These are phyloP conservation scores for Guaruba guarouba DNA, from an alignment of 2,113 vertebrate species.

Conservation along the genomic window DNA sequence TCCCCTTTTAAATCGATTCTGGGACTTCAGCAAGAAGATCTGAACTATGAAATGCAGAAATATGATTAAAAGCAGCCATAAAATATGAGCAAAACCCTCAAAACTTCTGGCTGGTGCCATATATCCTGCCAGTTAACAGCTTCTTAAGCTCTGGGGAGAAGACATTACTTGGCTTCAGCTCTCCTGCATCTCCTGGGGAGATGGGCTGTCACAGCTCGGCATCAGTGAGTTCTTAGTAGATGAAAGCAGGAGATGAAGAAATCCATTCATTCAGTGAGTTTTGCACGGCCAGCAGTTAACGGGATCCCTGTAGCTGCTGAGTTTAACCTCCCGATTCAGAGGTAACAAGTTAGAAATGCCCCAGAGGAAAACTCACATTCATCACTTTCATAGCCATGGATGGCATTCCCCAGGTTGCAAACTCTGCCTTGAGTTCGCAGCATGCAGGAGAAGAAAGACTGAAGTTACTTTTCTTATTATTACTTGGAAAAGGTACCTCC, in stretches of 20 bases:
- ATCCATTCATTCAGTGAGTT: not conserved
- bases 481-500: not conserved
- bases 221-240: not conserved
- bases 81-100: not conserved
- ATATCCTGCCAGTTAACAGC: not conserved
- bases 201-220: not conserved
- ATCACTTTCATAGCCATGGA: not conserved
- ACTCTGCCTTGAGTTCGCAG: not conserved
- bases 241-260: not conserved
- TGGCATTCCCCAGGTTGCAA: not conserved
- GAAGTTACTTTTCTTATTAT: not conserved
- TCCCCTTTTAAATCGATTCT: not conserved
- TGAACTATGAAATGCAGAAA: not conserved
- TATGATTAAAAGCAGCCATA: not conserved
- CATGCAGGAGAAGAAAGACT: not conserved
- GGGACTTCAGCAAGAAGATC: not conserved
- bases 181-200: not conserved
- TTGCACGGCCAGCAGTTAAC: not conserved
- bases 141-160: not conserved
- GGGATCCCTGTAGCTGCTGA: not conserved
- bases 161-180: not conserved
- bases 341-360: not conserved
- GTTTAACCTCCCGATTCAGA: not conserved
- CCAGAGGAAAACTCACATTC: not conserved
- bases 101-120: not conserved